Evolutionary conservation across 2,888 invertebrate genomes (phyloP), one percentile per base, ranked within the genome.

Genomic region (Pecten maximus): DNA sequence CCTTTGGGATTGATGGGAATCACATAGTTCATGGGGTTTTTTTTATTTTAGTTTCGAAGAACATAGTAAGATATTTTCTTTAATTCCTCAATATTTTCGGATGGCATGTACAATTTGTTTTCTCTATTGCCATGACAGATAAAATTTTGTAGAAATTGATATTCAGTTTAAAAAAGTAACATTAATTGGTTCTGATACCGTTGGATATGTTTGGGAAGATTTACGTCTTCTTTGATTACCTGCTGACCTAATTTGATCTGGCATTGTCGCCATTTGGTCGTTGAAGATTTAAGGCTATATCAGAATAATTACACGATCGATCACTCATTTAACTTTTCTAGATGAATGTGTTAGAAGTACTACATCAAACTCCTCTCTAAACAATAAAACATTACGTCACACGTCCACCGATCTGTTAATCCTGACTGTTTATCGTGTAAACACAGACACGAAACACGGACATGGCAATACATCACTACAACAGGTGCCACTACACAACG

Each of bases 291-390:
- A 6, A 54, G 54, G 54, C 23, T n/a, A 54, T 54, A 23, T 6
- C 19, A 54, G n/a, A 54, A 23, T 54, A 19, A 48, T 48, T 48
- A 48, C 23, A 3, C 2, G 54, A 54, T 23, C 6, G 23, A 54
- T 54, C 54, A 54, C 19, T 48, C 48, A 48, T 48, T 48, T 48
- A 48, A 48, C 16, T 15, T 16, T 54, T 54, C 54, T 54, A 15
- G 23, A 54, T 54, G 23, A 54, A 54, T 15, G 74, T 74, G 74
- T 74, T 74, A 12, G 16, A 74, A 74, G 35, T 35, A 35, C 35
- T 74, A 74, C 74, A 74, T 74, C 74, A 74, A 74, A 74, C 8
- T 28, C 74, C 74, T 74, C 35, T 74, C 28, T 74, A 74, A 74
- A 28, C 35, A 28, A 4, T 1, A 15, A 28, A 8, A 23, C 10